Evolutionary conservation across 2,113 vertebrate species (phyloP).

Genomic region (Naja naja): DNA sequence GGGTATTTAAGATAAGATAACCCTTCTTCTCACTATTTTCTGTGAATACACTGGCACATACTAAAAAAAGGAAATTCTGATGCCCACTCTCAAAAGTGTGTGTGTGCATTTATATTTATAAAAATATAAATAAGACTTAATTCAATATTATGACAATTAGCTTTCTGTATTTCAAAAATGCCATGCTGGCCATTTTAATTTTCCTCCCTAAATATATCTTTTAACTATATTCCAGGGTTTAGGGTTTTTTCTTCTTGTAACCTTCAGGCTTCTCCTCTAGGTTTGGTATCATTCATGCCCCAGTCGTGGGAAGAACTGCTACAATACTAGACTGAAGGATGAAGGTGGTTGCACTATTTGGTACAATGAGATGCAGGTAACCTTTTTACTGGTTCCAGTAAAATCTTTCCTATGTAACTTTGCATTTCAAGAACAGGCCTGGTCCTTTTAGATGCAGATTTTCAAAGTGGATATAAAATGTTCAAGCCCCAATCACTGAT

Average conservation of each 20-base stretch:
- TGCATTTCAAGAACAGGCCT: background rate
- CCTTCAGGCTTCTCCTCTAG: slow-evolving; percentile 62
- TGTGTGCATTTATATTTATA: too few relatives aligned
- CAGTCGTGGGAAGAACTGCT: slow-evolving; percentile 89
- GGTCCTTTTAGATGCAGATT: background rate
- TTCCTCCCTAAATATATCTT: background rate
- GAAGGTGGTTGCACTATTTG: slow-evolving; percentile 97
- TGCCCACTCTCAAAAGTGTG: too few relatives aligned
- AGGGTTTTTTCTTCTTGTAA: background rate
- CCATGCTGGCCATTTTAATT: background rate
- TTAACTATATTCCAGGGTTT: background rate
- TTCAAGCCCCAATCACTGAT: background rate
- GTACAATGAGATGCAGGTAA: slow-evolving; percentile 96
- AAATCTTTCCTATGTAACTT: background rate
- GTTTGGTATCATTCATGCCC: slow-evolving; percentile 97
- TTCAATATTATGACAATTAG: background rate
- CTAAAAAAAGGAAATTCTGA: too few relatives aligned
- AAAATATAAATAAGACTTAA: background rate
- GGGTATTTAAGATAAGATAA: background rate
- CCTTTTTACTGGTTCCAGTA: background rate
- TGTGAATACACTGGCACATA: too few relatives aligned
- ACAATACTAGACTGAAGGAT: slow-evolving; percentile 93
- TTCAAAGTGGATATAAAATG: background rate
- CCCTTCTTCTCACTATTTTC: too few relatives aligned
- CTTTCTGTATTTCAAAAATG: background rate